Base-by-base conservation (phyloP, 2,113 vertebrate species). In the Maccullochella peelii region DNA sequence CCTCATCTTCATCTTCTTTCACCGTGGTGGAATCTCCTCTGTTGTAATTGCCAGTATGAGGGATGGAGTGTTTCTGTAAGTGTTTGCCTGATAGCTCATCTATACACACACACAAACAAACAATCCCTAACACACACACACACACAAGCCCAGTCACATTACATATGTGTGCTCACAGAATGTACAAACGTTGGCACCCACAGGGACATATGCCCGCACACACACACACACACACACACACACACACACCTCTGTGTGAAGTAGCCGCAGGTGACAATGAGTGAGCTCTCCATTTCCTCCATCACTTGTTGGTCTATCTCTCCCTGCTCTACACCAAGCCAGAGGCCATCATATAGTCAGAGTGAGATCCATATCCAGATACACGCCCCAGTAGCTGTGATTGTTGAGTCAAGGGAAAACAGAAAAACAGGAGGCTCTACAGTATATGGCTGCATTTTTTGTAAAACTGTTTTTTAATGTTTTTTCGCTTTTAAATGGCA, bases 231-330 rank as follows among this genome's bases (percentile, higher is more conserved):
- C 42, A 12, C 12, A 44, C 42, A 44, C 42, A 44, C 12, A 44
- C 42, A 44, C 11, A 44, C 80, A 38, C 76, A 72, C 67, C 70
- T 75, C 80, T 20, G 71, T 78, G 70, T 71, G 47, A 78, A 63
- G 73, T 70, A 66, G 80, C 90, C 84, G 71, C 72, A 77, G 87
- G 82, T 91, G 89, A 90, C 82, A 86, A 27, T 84, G 82, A 92
- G 74, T 44, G 80, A 90, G 61, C 72, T 82, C 79, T 89, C 61
- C 16, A 89, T 86, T 81, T 81, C 49, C 86, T 83, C 55, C 40
- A 65, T 72, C 73, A 74, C 74, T 68, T 83, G 76, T 79, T 85
- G 69, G n/a, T 55, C 54, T 21, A 11, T 44, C 61, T 79, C 36
- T 62, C 42, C 58, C 30, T 76, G 42, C 55, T 77, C 47, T 79